Conservation (phyloP, 2,113 vertebrate species). For the Haplotaxodon microlepis region DNA sequence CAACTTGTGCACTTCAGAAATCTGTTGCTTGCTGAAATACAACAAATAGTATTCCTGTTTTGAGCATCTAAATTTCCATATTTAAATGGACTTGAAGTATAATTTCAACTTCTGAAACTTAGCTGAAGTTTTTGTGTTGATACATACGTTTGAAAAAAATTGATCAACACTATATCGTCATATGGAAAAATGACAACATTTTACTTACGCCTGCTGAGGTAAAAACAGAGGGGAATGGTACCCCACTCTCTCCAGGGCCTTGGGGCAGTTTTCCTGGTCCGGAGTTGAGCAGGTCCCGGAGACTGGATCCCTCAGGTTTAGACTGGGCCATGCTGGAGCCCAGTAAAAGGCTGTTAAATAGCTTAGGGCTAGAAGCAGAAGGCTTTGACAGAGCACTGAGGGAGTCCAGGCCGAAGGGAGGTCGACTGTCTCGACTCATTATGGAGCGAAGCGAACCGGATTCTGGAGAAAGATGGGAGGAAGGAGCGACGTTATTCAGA, state of each 20-base stretch:
- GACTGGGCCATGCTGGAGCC: constrained; percentile 86
- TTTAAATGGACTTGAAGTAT: background rate
- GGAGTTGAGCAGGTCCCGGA: constrained; percentile 93
- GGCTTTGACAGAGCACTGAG: constrained; percentile 87
- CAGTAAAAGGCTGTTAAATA: constrained; percentile 93
- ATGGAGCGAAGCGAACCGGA: constrained; percentile 86
- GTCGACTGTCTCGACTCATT: constrained; percentile 86
- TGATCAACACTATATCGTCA: background rate
- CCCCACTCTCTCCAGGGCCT: constrained; percentile 79
- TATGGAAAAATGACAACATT: background rate
- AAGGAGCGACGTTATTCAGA: background rate
- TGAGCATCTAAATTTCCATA: background rate
- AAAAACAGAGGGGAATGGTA: constrained; percentile 95
- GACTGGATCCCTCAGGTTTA: constrained; percentile 93
- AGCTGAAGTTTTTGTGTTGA: background rate
- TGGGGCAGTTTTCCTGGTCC: constrained; percentile 93
- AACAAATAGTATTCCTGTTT: background rate
- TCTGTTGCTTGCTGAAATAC: background rate
- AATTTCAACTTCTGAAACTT: background rate
- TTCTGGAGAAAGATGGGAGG: constrained; percentile 62
- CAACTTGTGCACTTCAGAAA: background rate
- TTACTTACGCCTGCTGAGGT: constrained; percentile 81
- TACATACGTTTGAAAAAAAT: background rate
- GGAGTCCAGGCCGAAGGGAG: constrained; percentile 89
- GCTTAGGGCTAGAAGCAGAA: constrained; percentile 84